Conservation (phyloP, 2,113 vertebrate genomes). For the Sardina pilchardus region DNA sequence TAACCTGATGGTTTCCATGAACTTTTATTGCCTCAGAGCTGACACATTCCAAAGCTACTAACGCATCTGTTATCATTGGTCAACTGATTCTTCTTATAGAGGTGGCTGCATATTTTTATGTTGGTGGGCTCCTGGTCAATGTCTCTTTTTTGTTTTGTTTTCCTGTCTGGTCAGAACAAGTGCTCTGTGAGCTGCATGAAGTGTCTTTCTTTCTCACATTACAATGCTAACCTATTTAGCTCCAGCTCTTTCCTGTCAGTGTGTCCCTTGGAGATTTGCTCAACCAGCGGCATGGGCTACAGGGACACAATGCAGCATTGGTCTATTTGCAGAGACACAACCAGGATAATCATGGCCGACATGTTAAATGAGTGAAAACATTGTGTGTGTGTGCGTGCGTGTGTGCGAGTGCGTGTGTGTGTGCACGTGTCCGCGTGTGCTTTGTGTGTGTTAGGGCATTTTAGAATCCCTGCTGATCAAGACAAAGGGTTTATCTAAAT, state of each 20-base stretch:
- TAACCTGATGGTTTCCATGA: background rate
- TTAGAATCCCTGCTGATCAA: background rate
- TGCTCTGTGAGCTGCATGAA: background rate
- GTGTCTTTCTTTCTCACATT: background rate
- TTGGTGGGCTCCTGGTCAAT: background rate
- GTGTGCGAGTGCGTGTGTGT: background rate
- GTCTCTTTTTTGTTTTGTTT: background rate
- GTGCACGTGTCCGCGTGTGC: background rate
- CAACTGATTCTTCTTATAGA: background rate
- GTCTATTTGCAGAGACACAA: background rate
- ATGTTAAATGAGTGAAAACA: background rate
- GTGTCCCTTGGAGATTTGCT: no score
- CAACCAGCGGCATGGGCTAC: no score
- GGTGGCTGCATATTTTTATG: background rate
- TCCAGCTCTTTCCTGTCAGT: no score
- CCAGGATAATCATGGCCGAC: background rate
- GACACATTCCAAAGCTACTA: background rate
- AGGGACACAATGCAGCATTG: background rate
- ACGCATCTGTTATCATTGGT: background rate
- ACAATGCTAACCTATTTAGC: no score
- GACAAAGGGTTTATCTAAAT: no score
- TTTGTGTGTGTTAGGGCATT: background rate
- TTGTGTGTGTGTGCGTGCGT: background rate
- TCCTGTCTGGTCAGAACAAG: background rate
- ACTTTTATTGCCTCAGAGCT: background rate